A percentile compares a stretch with the other conserved stretches of the same genome.
These are phyloP conservation scores for Lepidurus packardi DNA, from an alignment of 1,140 invertebrate species.

Conservation along the genomic window DNA sequence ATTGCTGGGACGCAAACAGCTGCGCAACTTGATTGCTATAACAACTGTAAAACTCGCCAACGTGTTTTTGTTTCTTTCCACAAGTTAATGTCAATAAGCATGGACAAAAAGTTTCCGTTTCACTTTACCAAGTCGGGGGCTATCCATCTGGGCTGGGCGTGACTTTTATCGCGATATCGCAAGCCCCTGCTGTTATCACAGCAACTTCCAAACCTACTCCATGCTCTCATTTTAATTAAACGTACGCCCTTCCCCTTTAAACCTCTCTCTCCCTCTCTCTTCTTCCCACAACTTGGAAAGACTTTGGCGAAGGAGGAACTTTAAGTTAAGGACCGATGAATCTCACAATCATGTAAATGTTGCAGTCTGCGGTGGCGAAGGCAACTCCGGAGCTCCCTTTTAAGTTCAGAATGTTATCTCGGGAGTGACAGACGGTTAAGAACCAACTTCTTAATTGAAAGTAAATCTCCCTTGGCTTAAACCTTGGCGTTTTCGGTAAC, in stretches of 20 bases:
- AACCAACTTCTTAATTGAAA: background rate
- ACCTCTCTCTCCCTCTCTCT: background rate
- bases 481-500: background rate
- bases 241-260: constrained; percentile 1
- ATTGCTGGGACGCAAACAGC: constrained; percentile 12
- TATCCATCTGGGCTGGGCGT: constrained; percentile 8
- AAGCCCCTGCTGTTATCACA: background rate
- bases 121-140: background rate
- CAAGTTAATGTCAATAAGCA: background rate
- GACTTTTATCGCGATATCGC: constrained; percentile 19
- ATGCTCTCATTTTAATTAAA: constrained; percentile 20
- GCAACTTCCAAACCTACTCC: constrained; percentile 14
- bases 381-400: background rate
- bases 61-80: background rate
- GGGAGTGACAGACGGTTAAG: constrained; percentile 14
- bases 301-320: background rate
- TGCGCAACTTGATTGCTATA: background rate
- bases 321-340: constrained; percentile 19
- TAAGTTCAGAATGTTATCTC: background rate
- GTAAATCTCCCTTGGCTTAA: background rate
- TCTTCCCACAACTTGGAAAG: background rate
- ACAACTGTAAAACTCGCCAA: background rate
- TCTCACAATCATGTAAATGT: constrained; percentile 16
- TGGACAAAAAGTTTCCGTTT: constrained; percentile 1
- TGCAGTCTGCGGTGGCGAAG: background rate